Evolutionary conservation across 1,140 invertebrate species (phyloP).

Genomic region (Calosoma granatense): DNA sequence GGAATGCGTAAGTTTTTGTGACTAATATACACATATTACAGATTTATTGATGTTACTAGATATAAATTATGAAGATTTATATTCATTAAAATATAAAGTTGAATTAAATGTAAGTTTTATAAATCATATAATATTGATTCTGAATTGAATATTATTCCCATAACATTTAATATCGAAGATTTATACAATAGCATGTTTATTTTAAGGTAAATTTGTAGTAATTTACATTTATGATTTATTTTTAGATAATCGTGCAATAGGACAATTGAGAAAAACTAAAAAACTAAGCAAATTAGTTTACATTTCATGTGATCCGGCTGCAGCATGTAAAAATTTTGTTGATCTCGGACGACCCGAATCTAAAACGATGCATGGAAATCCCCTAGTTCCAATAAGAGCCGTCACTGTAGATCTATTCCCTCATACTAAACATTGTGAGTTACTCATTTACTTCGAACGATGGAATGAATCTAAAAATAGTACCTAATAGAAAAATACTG

Average conservation of each 20-base stretch:
- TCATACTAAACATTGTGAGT: conserved; percentile 79
- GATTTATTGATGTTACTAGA: background rate
- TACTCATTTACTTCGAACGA: conserved; percentile 74
- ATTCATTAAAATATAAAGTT: background rate
- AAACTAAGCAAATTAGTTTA: conserved; percentile 76
- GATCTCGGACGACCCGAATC: conserved; percentile 70
- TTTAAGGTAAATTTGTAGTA: background rate
- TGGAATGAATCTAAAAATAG: conserved; percentile 12
- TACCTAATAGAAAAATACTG: background rate
- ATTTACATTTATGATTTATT: conserved; percentile 20
- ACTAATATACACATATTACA: background rate
- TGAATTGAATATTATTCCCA: too few relatives aligned
- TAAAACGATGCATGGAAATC: conserved; percentile 69
- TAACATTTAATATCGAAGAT: too few relatives aligned
- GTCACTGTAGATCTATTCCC: conserved; percentile 93
- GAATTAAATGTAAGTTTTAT: background rate
- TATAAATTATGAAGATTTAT: conserved; percentile 14
- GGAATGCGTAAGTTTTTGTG: conserved; percentile 79
- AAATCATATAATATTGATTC: background rate
- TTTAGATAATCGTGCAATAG: conserved; percentile 69
- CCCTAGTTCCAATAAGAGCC: conserved; percentile 70
- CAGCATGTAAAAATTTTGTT: conserved; percentile 81
- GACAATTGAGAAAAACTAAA: conserved; percentile 60
- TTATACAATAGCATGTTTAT: background rate
- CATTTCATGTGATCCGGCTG: conserved; percentile 81